Conservation (phyloP, 2,888 invertebrate genomes). For the Volucella zonaria region DNA sequence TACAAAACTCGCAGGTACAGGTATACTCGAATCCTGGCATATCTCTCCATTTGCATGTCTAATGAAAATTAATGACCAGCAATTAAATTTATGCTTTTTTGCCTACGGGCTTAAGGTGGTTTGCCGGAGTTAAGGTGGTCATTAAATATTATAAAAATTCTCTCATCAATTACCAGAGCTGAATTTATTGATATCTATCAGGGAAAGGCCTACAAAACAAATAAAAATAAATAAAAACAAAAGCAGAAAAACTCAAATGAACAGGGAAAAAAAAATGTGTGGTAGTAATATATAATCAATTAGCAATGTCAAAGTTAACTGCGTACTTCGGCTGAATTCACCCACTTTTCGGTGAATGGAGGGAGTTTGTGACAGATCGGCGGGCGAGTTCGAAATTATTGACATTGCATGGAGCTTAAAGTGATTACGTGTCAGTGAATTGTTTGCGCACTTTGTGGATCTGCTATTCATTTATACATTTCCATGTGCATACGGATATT, state of each 20-base stretch:
- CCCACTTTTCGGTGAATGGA: background rate
- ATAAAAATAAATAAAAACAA: background rate
- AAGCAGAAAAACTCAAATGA: background rate
- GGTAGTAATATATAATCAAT: conserved; percentile 66
- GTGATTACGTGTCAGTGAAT: conserved; percentile 60
- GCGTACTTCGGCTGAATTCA: conserved; percentile 6
- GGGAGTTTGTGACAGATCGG: background rate
- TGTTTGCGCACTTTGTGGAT: conserved; percentile 35
- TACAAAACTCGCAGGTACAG: background rate
- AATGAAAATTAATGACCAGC: conserved; percentile 53
- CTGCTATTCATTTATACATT: conserved; percentile 21
- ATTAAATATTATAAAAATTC: conserved; percentile 52
- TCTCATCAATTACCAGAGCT: conserved; percentile 40
- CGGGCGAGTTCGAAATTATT: conserved; percentile 46
- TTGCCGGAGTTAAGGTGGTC: conserved; percentile 36
- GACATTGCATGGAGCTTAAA: conserved; percentile 54
- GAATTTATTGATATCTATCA: conserved; percentile 55
- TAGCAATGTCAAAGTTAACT: conserved; percentile 60
- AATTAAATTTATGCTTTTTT: conserved; percentile 58
- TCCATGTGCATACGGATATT: conserved; percentile 25
- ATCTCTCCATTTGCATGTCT: conserved; percentile 54
- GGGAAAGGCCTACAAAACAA: conserved; percentile 12
- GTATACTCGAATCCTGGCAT: background rate
- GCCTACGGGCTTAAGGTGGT: conserved; percentile 22
- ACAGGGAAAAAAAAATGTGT: background rate